Base-by-base conservation (phyloP, 2,797 vertebrate genomes). In the Melanotaenia trifasciata region DNA sequence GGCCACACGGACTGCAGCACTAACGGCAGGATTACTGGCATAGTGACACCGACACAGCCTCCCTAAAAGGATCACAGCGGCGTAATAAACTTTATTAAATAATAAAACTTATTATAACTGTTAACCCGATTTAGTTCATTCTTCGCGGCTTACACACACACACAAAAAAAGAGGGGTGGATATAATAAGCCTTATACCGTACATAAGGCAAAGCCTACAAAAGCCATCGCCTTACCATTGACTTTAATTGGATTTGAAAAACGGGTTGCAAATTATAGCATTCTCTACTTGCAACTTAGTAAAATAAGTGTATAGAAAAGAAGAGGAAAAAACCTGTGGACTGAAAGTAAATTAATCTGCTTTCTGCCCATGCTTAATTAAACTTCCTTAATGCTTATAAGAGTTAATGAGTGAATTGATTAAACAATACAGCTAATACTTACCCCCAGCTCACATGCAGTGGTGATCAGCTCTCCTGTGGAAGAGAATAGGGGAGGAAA, bases 11-110 rank as follows among this genome's bases (percentile, higher is more conserved):
- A 95, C 94, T 91, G 94, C 93, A 92, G 94, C 91, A 93, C 93
- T 93, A 94, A 94, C 94, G 93, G 94, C 94, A 91, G 96, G 97
- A 98, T 99, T 98, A 98, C 96, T 96, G 95, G 96, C 95, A 90
- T 80, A 92, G 95, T 97, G 96, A 96, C 96, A 98, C 95, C 95
- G 95, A 95, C 96, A 94, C 96, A 96, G 96, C 95, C 96, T 97
- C 97, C 96, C 97, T 98, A 98, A 99, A 97, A 96, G 97, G 98
- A 98, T 99, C 97, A 98, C 92, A 94, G 92, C 95, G 92, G 96
- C 96, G 96, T 97, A 98, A 99, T 99, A 97, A 99, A 99, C 95
- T 99, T 99, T 98, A 99, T 99, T 99, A 98, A 99, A 99, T 99
- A 99, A 99, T 98, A 98, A 98, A 97, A 99, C 96, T 99, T 99